These are phyloP conservation scores for Acestrorhynchus altus DNA, from an alignment of 2,797 vertebrate genomes.

Conservation along the genomic window DNA sequence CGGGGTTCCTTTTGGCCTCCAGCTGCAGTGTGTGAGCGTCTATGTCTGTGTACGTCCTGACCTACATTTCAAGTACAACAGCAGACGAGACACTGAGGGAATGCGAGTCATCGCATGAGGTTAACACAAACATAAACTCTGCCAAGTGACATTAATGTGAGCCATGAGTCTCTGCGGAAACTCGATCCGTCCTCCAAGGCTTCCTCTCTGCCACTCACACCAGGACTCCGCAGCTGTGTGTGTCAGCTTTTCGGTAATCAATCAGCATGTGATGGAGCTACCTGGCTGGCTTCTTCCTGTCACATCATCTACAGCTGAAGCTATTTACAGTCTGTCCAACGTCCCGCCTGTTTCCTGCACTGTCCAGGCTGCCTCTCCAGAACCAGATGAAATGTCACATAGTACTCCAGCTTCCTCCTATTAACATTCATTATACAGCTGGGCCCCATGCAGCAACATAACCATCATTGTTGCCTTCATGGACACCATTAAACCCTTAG, in stretches of 20 bases:
- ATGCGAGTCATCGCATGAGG: conserved; percentile 45
- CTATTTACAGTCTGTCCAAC: conserved; percentile 31
- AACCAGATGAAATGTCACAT: conserved; percentile 25
- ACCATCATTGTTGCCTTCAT: conserved; percentile 2
- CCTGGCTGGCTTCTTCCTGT: conserved; percentile 10
- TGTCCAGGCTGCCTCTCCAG: conserved; percentile 13
- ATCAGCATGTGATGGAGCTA: conserved; percentile 38
- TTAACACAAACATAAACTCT: conserved; percentile 63
- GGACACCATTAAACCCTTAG: not conserved
- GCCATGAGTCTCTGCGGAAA: conserved; percentile 36
- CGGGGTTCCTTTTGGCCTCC: conserved; percentile 20
- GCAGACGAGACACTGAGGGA: conserved; percentile 56
- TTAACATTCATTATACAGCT: not conserved
- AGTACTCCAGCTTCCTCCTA: conserved; percentile 11
- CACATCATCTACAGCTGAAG: conserved; percentile 23
- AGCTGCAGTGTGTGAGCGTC: conserved; percentile 23
- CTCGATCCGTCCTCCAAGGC: conserved; percentile 19
- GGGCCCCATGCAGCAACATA: not conserved
- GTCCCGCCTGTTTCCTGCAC: conserved; percentile 24
- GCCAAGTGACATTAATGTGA: conserved; percentile 50
- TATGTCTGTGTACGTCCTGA: conserved; percentile 54
- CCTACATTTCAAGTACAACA: conserved; percentile 68
- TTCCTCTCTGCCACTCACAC: conserved; percentile 24
- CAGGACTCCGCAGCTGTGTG: conserved; percentile 14
- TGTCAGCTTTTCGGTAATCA: conserved; percentile 41